Evolutionary conservation across 23 tunicate genomes (phyloP).

Genomic region (Styela plicata): DNA sequence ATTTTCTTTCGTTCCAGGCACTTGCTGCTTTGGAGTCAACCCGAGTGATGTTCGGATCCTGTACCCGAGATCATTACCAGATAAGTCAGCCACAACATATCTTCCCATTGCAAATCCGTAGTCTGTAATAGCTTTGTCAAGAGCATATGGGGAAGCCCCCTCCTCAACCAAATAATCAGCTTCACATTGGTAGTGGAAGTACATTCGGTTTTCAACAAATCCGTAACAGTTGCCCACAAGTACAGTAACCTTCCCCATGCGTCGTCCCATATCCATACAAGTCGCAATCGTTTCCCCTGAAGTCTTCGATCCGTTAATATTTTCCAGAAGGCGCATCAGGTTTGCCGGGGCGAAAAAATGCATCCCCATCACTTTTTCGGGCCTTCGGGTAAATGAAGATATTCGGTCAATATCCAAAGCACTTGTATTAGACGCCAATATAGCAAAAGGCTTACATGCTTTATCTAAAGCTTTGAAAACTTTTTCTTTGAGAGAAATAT

Average conservation of each 20-base stretch:
- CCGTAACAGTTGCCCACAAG: constrained; percentile 88
- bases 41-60: constrained; percentile 33
- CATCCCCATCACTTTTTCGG: constrained; percentile 79
- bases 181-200: constrained; percentile 36
- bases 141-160: constrained; percentile 75
- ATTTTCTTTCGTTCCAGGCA: constrained; percentile 49
- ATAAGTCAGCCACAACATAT: constrained; percentile 66
- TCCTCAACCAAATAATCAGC: constrained; percentile 75
- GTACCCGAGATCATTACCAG: constrained; percentile 75
- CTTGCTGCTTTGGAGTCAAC: constrained; percentile 38
- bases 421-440: constrained; percentile 85
- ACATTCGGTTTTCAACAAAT: constrained; percentile 83
- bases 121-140: constrained; percentile 48
- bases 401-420: constrained; percentile 60
- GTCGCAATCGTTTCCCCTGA: constrained; percentile 72
- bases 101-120: constrained; percentile 94
- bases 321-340: constrained; percentile 77
- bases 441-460: constrained; percentile 67
- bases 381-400: constrained; percentile 57
- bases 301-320: constrained; percentile 44
- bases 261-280: constrained; percentile 67
- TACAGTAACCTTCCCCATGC: constrained; percentile 62
- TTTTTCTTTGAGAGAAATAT: constrained; percentile 60
- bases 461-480: constrained; percentile 46
- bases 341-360: constrained; percentile 98